Conservation (phyloP, 35 echinoderm and acorn worm species). For the Hemicentrotus pulcherrimus region DNA sequence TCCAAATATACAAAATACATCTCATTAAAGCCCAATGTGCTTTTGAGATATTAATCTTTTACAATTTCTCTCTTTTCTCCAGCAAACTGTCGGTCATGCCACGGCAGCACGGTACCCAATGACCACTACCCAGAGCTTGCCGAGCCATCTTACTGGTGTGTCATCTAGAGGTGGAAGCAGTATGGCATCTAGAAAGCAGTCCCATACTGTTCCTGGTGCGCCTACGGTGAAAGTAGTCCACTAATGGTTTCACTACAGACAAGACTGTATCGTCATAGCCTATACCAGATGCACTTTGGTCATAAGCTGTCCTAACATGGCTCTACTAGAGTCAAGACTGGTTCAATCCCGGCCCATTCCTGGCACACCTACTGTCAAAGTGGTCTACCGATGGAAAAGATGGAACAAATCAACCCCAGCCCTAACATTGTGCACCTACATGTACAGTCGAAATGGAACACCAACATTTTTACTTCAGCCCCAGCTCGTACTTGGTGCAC, state of each 20-base stretch:
- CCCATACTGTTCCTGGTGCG: neutral
- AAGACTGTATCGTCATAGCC: neutral
- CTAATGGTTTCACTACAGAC: neutral
- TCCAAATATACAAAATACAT: too few species aligned
- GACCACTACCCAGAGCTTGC: slow-evolving; percentile 44
- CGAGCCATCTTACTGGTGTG: slow-evolving; percentile 38
- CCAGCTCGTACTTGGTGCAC: neutral
- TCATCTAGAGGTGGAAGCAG: slow-evolving; percentile 45
- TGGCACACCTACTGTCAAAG: neutral
- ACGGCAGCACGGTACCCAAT: slow-evolving; percentile 71
- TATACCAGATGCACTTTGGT: neutral
- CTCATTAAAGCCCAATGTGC: neutral
- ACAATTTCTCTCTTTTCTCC: slow-evolving; percentile 7
- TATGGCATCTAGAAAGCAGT: slow-evolving; percentile 51
- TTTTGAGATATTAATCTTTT: neutral
- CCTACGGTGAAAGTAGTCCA: slow-evolving; percentile 89
- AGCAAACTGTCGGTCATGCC: slow-evolving; percentile 97
- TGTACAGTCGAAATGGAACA: too few species aligned
- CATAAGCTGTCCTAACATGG: neutral
- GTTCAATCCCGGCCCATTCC: neutral
- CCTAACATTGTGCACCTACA: too few species aligned
- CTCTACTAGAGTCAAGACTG: neutral
- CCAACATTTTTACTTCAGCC: neutral
- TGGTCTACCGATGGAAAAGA: neutral
- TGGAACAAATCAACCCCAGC: too few species aligned